Conservation (phyloP, 2,797 vertebrate species). For the Dendrocincla tyrannina region DNA sequence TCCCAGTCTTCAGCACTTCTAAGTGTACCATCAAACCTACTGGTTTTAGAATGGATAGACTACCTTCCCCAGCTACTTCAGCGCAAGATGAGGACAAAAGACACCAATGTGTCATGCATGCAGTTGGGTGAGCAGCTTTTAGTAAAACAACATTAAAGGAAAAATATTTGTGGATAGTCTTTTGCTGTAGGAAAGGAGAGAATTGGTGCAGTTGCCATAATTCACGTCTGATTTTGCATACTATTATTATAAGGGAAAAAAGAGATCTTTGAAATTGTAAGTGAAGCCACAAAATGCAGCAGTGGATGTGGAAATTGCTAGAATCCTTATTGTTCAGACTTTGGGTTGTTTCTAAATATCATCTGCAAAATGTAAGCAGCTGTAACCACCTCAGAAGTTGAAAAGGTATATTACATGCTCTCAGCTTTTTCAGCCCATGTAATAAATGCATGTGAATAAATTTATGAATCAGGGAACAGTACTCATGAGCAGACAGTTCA, state of each 20-base stretch:
- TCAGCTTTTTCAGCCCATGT: background rate
- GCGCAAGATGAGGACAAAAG: background rate
- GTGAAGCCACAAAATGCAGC: background rate
- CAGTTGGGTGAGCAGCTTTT: background rate
- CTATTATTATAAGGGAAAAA: background rate
- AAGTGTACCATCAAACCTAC: background rate
- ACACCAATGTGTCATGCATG: accelerated
- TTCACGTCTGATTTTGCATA: background rate
- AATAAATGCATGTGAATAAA: background rate
- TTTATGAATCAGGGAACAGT: background rate
- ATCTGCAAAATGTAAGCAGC: background rate
- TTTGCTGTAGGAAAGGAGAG: background rate
- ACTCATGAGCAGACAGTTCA: background rate
- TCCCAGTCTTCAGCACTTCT: background rate
- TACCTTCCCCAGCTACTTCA: background rate
- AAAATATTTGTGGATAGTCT: background rate
- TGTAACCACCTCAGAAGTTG: background rate
- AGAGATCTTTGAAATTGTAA: background rate
- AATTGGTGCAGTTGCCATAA: background rate
- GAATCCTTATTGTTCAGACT: background rate
- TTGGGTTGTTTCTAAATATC: background rate
- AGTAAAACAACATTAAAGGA: background rate
- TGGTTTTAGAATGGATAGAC: background rate
- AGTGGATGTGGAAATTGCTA: background rate
- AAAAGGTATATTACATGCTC: background rate